Evolutionary conservation across 1,140 invertebrate genomes (phyloP).

Genomic region (Danaus plexippus): DNA sequence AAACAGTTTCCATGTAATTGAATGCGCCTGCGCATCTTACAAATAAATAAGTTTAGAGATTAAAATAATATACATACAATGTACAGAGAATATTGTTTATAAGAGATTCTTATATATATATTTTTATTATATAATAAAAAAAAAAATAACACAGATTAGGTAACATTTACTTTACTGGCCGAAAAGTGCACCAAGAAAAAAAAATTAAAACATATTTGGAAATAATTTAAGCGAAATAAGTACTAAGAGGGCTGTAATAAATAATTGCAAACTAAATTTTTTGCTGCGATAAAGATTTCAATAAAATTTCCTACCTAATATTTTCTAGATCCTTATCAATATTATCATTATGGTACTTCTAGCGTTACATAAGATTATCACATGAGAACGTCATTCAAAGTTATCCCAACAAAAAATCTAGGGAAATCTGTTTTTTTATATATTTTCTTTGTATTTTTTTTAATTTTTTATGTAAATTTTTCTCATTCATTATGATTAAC

Average conservation of each 20-base stretch:
- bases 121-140: background rate
- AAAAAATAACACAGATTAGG: slow-evolving; percentile 3
- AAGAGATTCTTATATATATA: slow-evolving; percentile 15
- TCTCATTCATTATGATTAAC: slow-evolving; percentile 18
- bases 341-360: background rate
- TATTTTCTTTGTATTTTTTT: slow-evolving; percentile 55
- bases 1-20: slow-evolving; percentile 2
- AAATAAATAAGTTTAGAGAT: background rate
- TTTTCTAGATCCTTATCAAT: slow-evolving; percentile 11
- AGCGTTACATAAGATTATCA: too few relatives aligned
- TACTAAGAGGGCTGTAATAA: slow-evolving; percentile 30
- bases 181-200: slow-evolving; percentile 8
- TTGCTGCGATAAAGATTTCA: slow-evolving; percentile 1
- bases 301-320: slow-evolving; percentile 10
- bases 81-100: slow-evolving; percentile 9
- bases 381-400: slow-evolving; percentile 1
- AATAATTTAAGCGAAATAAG: slow-evolving; percentile 27
- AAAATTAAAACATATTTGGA: slow-evolving; percentile 20
- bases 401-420: slow-evolving; percentile 36
- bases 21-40: slow-evolving; percentile 3
- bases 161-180: slow-evolving; percentile 19
- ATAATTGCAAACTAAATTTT: too few relatives aligned
- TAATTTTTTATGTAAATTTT: slow-evolving; percentile 51
- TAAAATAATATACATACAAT: slow-evolving; percentile 4
- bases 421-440: slow-evolving; percentile 38